Conservation (phyloP, 2,797 vertebrate genomes). For the Cottoperca gobio region DNA sequence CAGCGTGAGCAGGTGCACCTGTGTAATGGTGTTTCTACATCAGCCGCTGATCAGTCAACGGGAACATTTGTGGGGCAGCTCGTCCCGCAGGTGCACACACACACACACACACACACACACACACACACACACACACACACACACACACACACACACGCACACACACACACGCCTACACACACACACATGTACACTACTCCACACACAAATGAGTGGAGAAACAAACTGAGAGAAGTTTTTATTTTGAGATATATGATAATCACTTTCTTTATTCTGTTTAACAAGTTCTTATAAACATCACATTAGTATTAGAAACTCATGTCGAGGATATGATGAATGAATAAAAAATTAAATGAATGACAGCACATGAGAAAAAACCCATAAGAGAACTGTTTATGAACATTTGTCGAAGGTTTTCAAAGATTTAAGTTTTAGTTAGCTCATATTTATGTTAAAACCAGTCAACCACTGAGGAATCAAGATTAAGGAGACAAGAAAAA, state of each 20-base stretch:
- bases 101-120: not conserved
- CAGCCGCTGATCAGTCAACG: conserved; percentile 77
- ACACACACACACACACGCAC: not conserved
- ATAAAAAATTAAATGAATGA: not conserved
- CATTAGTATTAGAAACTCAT: not conserved
- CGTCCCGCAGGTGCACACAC: conserved; percentile 47
- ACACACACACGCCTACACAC: conserved; percentile 4
- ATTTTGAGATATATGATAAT: not conserved
- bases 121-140: not conserved
- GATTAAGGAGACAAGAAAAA: not conserved
- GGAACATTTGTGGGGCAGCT: conserved; percentile 77
- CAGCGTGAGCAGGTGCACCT: conserved; percentile 76
- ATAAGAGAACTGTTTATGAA: not conserved
- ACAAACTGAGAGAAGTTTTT: conserved; percentile 16
- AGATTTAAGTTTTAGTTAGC: not conserved
- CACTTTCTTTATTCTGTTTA: not conserved
- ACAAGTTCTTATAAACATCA: not conserved
- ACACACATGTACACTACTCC: not conserved
- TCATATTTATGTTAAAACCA: not conserved
- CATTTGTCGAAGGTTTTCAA: not conserved
- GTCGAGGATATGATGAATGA: not conserved
- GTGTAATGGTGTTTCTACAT: conserved; percentile 62
- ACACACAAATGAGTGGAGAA: conserved; percentile 15
- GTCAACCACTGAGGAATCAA: not conserved
- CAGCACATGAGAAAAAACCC: not conserved